phyloP scores from a whole-genome alignment of 1,140 invertebrate species.

The Lordiphosa collinella region DNA sequence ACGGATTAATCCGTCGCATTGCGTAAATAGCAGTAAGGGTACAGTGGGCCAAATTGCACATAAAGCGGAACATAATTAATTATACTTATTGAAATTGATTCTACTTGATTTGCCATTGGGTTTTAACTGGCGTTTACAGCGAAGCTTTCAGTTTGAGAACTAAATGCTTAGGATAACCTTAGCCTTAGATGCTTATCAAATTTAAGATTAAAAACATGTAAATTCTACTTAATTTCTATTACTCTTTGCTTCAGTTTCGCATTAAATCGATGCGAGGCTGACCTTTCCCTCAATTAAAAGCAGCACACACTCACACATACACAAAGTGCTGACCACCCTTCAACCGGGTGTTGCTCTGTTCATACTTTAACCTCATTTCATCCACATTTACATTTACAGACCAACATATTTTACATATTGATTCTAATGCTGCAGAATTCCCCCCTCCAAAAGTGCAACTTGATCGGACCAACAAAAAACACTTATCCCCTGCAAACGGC shows the following conservation, averaged over 20 bases:
- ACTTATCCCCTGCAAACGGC: slow-evolving; percentile 41
- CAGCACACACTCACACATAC: slow-evolving; percentile 10
- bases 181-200: too few relatives aligned
- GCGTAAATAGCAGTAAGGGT: not conserved
- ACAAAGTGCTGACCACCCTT: slow-evolving; percentile 30
- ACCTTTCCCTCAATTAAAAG: slow-evolving; percentile 72
- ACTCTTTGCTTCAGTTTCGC: slow-evolving; percentile 27
- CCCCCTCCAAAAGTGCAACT: not conserved
- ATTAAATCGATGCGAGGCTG: slow-evolving; percentile 67
- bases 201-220: not conserved
- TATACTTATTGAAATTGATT: too few relatives aligned
- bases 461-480: slow-evolving; percentile 17
- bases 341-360: slow-evolving; percentile 27
- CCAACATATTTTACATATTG: slow-evolving; percentile 20
- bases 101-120: too few relatives aligned
- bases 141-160: too few relatives aligned
- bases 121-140: too few relatives aligned
- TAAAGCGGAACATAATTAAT: too few relatives aligned
- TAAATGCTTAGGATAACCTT: not conserved
- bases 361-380: slow-evolving; percentile 45
- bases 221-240: not conserved
- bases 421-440: slow-evolving; percentile 65
- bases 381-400: slow-evolving; percentile 16
- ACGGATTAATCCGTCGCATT: not conserved
- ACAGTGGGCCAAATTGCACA: not conserved